These are phyloP conservation scores for Syrrhaptes paradoxus DNA, from an alignment of 2,113 vertebrate species.

Conservation along the genomic window DNA sequence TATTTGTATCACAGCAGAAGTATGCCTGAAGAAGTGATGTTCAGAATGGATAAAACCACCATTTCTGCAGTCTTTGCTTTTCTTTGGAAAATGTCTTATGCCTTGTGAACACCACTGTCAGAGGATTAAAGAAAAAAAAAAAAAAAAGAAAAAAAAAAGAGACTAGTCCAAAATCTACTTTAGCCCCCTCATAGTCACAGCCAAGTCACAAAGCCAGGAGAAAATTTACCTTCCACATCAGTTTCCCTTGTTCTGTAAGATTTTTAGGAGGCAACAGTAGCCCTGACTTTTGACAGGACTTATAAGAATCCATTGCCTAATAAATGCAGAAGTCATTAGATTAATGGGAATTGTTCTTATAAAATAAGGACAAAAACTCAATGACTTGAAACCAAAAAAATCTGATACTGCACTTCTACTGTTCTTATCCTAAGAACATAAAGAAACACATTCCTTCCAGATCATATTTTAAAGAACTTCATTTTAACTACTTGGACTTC, in stretches of 20 bases:
- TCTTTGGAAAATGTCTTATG: neutral
- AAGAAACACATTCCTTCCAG: neutral
- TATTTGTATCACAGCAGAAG: constrained; percentile 33
- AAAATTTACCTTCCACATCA: neutral
- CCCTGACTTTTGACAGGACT: neutral
- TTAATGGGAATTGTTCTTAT: neutral
- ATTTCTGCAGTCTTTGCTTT: neutral
- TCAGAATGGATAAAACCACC: neutral
- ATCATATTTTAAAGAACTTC: neutral
- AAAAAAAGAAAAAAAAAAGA: neutral
- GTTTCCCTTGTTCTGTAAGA: neutral
- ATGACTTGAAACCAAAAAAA: neutral
- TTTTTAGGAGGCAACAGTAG: neutral
- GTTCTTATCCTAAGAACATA: neutral
- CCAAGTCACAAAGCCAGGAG: neutral
- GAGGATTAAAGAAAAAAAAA: neutral
- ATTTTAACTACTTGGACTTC: neutral
- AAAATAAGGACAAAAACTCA: neutral
- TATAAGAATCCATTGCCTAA: neutral
- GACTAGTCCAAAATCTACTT: neutral
- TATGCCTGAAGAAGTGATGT: neutral
- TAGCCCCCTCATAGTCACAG: rapidly evolving
- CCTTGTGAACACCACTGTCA: neutral
- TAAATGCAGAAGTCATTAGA: neutral
- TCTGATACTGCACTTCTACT: neutral